Evolutionary conservation across 2,888 invertebrate species (phyloP).

Genomic region (Mechanitis mazaeus): DNA sequence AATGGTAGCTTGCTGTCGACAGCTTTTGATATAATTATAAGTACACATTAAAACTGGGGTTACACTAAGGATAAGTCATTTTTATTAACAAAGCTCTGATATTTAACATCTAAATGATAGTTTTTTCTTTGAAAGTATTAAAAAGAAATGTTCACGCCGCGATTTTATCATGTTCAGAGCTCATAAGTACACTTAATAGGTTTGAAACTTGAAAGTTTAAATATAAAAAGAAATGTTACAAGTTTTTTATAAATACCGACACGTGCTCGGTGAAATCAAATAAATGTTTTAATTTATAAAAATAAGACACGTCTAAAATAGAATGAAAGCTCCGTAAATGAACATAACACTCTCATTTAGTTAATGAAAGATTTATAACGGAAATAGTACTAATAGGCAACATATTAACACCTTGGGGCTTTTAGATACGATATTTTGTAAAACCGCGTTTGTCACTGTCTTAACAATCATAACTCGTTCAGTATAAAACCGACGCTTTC

Average conservation of each 20-base stretch:
- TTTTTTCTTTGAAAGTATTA: too few relatives aligned
- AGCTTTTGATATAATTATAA: not conserved
- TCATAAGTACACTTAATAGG: too few relatives aligned
- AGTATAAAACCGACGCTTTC: not conserved
- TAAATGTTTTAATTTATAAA: slow-evolving; percentile 2
- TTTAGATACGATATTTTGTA: slow-evolving; percentile 3
- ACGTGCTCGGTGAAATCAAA: not conserved
- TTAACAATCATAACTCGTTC: not conserved
- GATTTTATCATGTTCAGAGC: too few relatives aligned
- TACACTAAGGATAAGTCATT: too few relatives aligned
- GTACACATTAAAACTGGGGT: too few relatives aligned
- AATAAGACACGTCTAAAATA: slow-evolving; percentile 1
- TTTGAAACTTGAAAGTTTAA: not conserved
- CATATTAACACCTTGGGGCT: slow-evolving; percentile 10
- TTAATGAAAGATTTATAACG: slow-evolving; percentile 20
- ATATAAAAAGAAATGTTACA: not conserved
- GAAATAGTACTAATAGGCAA: slow-evolving; percentile 16
- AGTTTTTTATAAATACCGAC: not conserved
- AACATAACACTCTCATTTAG: slow-evolving; percentile 11
- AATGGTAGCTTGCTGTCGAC: slow-evolving; percentile 9
- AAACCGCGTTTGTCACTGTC: slow-evolving; percentile 6
- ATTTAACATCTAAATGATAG: too few relatives aligned
- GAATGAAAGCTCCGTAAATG: not conserved
- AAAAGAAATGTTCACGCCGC: not conserved
- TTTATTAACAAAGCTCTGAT: too few relatives aligned